Evolutionary conservation across 2,113 vertebrate species (phyloP), one percentile per base, ranked within the genome.

Genomic region (Pyrgilauda ruficollis): DNA sequence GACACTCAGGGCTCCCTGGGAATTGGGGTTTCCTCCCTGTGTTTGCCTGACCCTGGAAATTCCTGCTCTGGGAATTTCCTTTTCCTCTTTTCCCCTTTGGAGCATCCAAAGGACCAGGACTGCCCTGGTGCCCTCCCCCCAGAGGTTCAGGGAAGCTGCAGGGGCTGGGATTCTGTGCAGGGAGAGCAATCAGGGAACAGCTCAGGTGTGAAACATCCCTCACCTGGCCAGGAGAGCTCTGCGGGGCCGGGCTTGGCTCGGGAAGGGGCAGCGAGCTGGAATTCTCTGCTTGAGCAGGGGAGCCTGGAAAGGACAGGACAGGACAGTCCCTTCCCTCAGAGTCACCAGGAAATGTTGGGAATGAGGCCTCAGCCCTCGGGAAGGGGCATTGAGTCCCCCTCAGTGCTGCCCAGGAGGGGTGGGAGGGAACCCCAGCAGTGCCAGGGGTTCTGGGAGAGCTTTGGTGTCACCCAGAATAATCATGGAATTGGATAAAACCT

Each of bases 241-340:
- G 79, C 86, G 21, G 28, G 59, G 81, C 88, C 20, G 86, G 33
- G 26, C 70, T 68, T 6, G 69, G 81, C 74, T 78, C 4, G 6
- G 11, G 50, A 24, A 10, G 35, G 41, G 41, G 72, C 20, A 61
- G 90, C 9, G 33, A 81, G 81, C 52, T 59, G 84, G 52, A 75
- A 84, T 68, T 79, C 82, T 49, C 84, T 64, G 84, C 92, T 89
- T 91, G 82, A 39, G 50, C 77, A 63, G 81, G 20, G 24, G 43
- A 72, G 72, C 53, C 30, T 2, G 2, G 55, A 73, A 7, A 63
- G 81, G 68, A 41, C 58, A 49, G 70, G 52, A 44, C 39, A 58
- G 72, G 53, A 59, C 35, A 63, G 75, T 21, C 66, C 31, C 72
- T 74, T 47, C 84, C 53, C 76, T 61, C 49, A 0, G 9, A 11